phyloP scores from a whole-genome alignment of 1,140 invertebrate species.

The Trichoplusia ni region DNA sequence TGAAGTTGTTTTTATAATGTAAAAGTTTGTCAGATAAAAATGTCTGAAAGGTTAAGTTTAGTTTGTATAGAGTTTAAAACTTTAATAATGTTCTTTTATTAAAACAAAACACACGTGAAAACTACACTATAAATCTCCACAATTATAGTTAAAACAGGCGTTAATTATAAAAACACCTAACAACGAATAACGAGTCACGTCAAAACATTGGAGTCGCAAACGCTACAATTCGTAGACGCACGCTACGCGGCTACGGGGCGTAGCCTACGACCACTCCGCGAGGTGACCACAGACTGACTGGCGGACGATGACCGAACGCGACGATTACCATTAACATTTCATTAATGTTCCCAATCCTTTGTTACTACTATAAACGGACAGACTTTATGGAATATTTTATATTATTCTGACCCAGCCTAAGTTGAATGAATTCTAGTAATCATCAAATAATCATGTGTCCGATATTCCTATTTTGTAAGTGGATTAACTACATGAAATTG shows the following conservation, averaged over 20 bases:
- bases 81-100: too few species aligned
- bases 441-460: neutral
- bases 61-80: too few species aligned
- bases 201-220: neutral
- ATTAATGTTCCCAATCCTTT: conserved; percentile 34
- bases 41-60: too few species aligned
- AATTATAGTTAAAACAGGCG: too few species aligned
- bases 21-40: too few species aligned
- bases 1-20: too few species aligned
- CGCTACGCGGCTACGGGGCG: conserved; percentile 34
- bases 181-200: neutral
- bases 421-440: neutral
- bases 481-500: too few species aligned
- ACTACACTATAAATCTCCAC: too few species aligned
- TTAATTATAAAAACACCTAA: neutral
- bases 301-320: conserved; percentile 41
- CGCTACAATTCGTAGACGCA: conserved; percentile 22
- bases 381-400: neutral
- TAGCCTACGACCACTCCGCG: conserved; percentile 9
- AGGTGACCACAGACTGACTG: conserved; percentile 24
- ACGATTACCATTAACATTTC: conserved; percentile 30
- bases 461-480: neutral
- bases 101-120: too few species aligned
- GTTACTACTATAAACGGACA: neutral
- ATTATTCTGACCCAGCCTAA: conserved; percentile 9